Conservation (phyloP, 2,888 invertebrate genomes). For the Leptinotarsa rubiginosa region DNA sequence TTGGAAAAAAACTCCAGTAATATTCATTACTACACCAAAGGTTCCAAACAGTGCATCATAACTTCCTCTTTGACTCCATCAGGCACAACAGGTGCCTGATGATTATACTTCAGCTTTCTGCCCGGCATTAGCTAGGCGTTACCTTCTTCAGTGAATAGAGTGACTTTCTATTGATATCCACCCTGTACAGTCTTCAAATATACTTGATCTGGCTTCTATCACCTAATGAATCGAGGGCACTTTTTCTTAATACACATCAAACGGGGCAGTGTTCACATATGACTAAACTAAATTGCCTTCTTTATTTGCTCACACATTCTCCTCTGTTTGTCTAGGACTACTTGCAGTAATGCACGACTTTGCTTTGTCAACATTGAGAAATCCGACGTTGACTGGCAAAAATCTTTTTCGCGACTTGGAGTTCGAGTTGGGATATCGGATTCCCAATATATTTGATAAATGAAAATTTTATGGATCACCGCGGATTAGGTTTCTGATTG, state of each 20-base stretch:
- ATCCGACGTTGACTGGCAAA: constrained; percentile 60
- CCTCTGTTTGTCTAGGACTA: constrained; percentile 60
- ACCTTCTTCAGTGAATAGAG: background rate
- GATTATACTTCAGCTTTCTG: too few species aligned
- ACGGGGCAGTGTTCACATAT: constrained; percentile 48
- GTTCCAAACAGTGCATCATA: too few species aligned
- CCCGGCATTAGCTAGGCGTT: too few species aligned
- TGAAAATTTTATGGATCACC: constrained; percentile 42
- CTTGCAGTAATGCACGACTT: constrained; percentile 62
- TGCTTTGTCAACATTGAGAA: constrained; percentile 57
- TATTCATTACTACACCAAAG: too few species aligned
- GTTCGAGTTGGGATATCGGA: background rate
- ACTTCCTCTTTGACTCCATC: too few species aligned
- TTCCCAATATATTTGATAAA: constrained; percentile 4
- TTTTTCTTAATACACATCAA: constrained; percentile 53
- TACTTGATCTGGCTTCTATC: constrained; percentile 40
- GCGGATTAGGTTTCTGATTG: constrained; percentile 40
- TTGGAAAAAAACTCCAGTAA: too few species aligned
- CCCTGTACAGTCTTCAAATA: constrained; percentile 33
- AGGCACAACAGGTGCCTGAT: too few species aligned
- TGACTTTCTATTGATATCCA: background rate
- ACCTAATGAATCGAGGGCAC: constrained; percentile 52
- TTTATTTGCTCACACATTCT: constrained; percentile 59
- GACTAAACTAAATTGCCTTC: constrained; percentile 56
- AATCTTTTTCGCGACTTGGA: constrained; percentile 39